phyloP scores from a whole-genome alignment of 2,113 vertebrate species.

The Callospermophilus lateralis region DNA sequence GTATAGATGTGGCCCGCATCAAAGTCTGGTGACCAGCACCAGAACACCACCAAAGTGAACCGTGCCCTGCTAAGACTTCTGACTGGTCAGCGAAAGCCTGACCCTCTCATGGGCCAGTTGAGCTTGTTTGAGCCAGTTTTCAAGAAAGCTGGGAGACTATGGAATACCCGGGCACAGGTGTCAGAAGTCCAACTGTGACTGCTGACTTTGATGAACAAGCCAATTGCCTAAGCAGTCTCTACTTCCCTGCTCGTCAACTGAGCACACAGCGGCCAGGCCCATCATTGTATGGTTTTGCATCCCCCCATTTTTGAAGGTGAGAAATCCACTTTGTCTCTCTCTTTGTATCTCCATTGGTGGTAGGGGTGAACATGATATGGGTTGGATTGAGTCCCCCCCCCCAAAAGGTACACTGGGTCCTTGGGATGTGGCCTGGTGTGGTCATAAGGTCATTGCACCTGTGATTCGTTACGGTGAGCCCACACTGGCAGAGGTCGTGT shows the following conservation, averaged over 20 bases:
- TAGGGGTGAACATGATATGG: background rate
- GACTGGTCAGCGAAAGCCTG: background rate
- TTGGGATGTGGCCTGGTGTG: background rate
- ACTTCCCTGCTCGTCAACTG: background rate
- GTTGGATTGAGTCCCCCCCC: background rate
- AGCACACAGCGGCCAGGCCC: background rate
- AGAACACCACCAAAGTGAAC: background rate
- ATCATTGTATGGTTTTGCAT: background rate
- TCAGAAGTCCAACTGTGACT: background rate
- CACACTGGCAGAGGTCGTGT: background rate
- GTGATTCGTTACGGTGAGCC: background rate
- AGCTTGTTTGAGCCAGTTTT: background rate
- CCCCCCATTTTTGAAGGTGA: background rate
- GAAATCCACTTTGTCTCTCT: background rate
- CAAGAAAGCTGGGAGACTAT: background rate
- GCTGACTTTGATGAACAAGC: background rate
- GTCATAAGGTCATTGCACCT: background rate
- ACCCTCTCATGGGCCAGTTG: background rate
- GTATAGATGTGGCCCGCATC: background rate
- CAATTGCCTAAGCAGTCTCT: background rate
- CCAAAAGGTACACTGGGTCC: background rate
- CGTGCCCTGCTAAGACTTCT: too few relatives aligned
- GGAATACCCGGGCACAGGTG: too few relatives aligned
- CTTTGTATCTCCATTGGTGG: background rate
- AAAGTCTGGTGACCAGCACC: background rate